Evolutionary conservation across 2,113 vertebrate species (phyloP).

Genomic region (Octodon degus): DNA sequence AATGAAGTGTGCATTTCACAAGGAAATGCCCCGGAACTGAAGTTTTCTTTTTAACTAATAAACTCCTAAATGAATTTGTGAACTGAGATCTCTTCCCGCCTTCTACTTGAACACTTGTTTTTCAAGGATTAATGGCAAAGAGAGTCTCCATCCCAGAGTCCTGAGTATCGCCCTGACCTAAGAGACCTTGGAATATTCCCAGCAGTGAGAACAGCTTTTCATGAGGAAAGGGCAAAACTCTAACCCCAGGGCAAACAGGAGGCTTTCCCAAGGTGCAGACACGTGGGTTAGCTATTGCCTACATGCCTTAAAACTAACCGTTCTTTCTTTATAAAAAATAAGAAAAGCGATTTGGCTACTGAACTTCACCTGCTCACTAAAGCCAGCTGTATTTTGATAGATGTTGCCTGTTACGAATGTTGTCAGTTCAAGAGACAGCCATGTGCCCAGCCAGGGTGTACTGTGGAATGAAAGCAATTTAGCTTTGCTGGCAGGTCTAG

Average conservation of each 20-base stretch:
- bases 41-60: conserved; percentile 72
- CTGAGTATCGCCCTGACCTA: conserved; percentile 26
- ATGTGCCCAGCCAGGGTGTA: neutral
- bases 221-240: conserved; percentile 58
- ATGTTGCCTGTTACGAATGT: conserved; percentile 9
- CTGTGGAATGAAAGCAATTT: conserved; percentile 29
- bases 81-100: conserved; percentile 34
- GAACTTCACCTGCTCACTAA: conserved; percentile 49
- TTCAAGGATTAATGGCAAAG: conserved; percentile 56
- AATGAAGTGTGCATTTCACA: conserved; percentile 57
- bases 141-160: neutral
- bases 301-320: conserved; percentile 58
- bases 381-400: conserved; percentile 54
- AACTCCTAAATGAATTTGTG: conserved; percentile 61
- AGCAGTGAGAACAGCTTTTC: conserved; percentile 53
- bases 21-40: conserved; percentile 41
- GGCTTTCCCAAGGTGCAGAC: conserved; percentile 43
- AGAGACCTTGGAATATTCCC: conserved; percentile 43
- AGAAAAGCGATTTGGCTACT: conserved; percentile 42
- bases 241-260: conserved; percentile 63
- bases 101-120: conserved; percentile 42
- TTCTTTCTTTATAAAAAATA: conserved; percentile 51
- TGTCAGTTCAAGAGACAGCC: conserved; percentile 10
- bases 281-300: conserved; percentile 32
- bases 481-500: neutral